Evolutionary conservation across 2,797 vertebrate species (phyloP), one percentile per base, ranked within the genome.

Genomic region (Lophius americanus): DNA sequence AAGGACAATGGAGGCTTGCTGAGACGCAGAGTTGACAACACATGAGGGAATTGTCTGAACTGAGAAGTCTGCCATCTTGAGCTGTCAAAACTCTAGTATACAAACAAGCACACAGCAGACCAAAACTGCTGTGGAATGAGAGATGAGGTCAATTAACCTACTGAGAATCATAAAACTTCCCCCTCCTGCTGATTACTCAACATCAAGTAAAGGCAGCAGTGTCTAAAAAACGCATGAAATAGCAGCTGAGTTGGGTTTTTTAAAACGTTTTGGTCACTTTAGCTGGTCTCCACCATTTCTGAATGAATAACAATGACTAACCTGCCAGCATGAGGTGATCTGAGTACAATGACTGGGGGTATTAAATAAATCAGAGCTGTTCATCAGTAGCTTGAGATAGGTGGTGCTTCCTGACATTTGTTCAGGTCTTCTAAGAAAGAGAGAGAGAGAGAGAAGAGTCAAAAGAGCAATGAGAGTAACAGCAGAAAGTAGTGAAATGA

Each of bases 31-130:
- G 85, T 83, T 81, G 84, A 85, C 86, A 75, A 79, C 78, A 83
- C 84, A 82, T 86, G 82, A 85, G 84, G 83, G 85, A 82, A 84
- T 88, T 82, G 78, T 88, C 85, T 84, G 76, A 89, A 89, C 86
- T 77, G 85, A 88, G 88, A 88, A 56, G 63, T 87, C 84, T 75
- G 67, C 85, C 89, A 83, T 89, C 85, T 87, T 89, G 89, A 85
- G 86, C 76, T 86, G 88, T 88, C 90, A 89, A 82, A 87, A 83
- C 76, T 81, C 64, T 61, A 49, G 73, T 68, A 62, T 78, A 65
- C 66, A 84, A 85, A 81, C 83, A 86, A 87, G 85, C 84, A 82
- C 71, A 68, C 82, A 82, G 73, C 75, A 85, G 86, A 84, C 85
- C 23, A 89, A 68, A 82, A 51, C 60, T 88, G 88, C 90, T 91